Conservation (phyloP, 92 coral and sea anemone species). For the Siderastrea radians region DNA sequence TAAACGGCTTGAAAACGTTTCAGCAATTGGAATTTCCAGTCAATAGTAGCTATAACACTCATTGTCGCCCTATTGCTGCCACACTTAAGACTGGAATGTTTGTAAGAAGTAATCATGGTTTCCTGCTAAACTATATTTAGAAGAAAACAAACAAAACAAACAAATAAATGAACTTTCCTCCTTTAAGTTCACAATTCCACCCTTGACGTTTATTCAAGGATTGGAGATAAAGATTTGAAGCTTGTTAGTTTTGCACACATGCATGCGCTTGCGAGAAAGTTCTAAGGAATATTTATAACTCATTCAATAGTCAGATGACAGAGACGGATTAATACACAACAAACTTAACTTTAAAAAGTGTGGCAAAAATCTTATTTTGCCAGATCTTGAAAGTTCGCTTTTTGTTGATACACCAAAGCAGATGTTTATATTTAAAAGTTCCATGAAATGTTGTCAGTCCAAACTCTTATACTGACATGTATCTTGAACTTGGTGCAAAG, state of each 20-base stretch:
- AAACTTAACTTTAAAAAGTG: not conserved
- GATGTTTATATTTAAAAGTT: not conserved
- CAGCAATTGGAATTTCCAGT: too few species aligned
- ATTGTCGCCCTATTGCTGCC: not conserved
- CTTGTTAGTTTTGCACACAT: not conserved
- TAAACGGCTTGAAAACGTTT: too few species aligned
- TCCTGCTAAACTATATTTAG: slow-evolving; percentile 31
- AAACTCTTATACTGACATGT: not conserved
- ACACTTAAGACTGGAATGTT: not conserved
- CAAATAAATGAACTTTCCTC: not conserved
- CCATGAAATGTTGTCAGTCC: not conserved
- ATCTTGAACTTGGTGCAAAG: not conserved
- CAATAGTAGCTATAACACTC: too few species aligned
- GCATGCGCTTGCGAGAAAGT: not conserved
- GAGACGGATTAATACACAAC: not conserved
- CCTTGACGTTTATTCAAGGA: not conserved
- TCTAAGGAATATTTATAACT: not conserved
- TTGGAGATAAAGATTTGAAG: not conserved
- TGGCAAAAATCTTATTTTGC: not conserved
- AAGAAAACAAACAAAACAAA: not conserved
- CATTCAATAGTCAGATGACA: not conserved
- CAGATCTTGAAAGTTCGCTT: not conserved
- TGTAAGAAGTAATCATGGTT: slow-evolving; percentile 6
- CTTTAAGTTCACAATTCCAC: not conserved
- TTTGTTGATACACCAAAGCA: not conserved